A percentile compares a stretch with the other conserved stretches of the same genome.
phyloP scores from a whole-genome alignment of 2,888 invertebrate species.

The Heteromurus nitidus region DNA sequence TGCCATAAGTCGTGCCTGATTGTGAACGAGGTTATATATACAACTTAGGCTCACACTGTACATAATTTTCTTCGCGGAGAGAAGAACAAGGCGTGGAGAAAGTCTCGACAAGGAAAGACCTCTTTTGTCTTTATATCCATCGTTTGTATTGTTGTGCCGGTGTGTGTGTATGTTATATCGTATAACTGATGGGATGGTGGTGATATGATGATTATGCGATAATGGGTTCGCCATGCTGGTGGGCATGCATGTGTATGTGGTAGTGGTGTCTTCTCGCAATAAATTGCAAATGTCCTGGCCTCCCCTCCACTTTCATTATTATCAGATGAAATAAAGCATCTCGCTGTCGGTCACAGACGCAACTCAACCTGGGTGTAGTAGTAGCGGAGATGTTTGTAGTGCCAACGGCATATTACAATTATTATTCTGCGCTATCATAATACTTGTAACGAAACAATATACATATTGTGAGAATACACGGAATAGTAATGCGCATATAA shows the following conservation, averaged over 20 bases:
- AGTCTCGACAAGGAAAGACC: too few relatives aligned
- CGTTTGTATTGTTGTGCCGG: too few relatives aligned
- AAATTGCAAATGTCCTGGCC: conserved; percentile 25
- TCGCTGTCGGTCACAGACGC: conserved; percentile 11
- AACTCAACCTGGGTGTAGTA: too few relatives aligned
- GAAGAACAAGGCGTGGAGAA: neutral
- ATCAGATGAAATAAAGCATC: conserved; percentile 24
- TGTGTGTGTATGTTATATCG: too few relatives aligned
- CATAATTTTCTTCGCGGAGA: neutral
- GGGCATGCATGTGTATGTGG: neutral
- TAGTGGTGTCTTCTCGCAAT: conserved; percentile 8
- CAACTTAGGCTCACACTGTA: neutral
- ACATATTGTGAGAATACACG: too few relatives aligned
- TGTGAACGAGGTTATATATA: too few relatives aligned
- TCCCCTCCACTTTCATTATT: conserved; percentile 17
- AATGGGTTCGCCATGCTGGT: neutral
- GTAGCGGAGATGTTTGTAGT: too few relatives aligned
- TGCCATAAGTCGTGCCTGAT: neutral
- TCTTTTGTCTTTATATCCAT: too few relatives aligned
- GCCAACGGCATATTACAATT: too few relatives aligned
- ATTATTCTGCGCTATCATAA: too few relatives aligned
- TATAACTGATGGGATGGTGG: neutral
- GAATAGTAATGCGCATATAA: too few relatives aligned
- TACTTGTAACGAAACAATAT: too few relatives aligned
- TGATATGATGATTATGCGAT: neutral